Evolutionary conservation across 2,797 vertebrate genomes (phyloP), one percentile per base, ranked within the genome.

Genomic region (Manis javanica): DNA sequence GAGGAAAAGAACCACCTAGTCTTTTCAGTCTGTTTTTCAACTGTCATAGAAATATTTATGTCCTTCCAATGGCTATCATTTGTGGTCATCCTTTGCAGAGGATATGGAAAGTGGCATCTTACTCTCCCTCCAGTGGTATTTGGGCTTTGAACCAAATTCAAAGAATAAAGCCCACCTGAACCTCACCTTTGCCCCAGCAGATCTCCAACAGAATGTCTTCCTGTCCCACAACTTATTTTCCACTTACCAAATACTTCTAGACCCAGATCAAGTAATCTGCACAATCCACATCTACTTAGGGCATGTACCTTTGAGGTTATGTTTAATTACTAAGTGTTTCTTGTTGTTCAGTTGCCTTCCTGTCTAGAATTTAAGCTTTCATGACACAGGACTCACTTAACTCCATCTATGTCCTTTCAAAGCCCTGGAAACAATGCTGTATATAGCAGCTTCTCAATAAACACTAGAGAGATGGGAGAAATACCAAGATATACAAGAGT

Each of bases 71-170:
- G 34, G 7, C 5, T 75, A 75, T 75, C 31, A 63, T 78, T 61
- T 74, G 12, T 85, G 23, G 91, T 49, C n/a, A 94, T 66, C 53
- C 53, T 91, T 90, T 81, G 34, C 63, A 95, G 9, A 92, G 13
- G 12, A 88, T 68, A 69, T 55, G 26, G 77, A 85, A 83, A 82
- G 46, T 7, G 26, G 34, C 55, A 69, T 90, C 68, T 74, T 69
- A 42, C 4, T 53, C 10, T 55, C n/a, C 5, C 37, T 88, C 57
- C 12, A 5, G 21, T 34, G 49, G 23, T n/a, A 69, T 49, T 12
- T 79, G 57, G 37, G 64, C 29, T 53, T 39, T 46, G 12, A 39
- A 66, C 29, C 55, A 11, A 82, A 75, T 57, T 68, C 46, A 71
- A 83, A 89, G 53, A n/a, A 83, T 16, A 5, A 88, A 31, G 34